Percentiles rank a stretch among this genome's conserved stretches.
Conservation (phyloP, 2,113 vertebrate species). For the Hyla sarda region DNA sequence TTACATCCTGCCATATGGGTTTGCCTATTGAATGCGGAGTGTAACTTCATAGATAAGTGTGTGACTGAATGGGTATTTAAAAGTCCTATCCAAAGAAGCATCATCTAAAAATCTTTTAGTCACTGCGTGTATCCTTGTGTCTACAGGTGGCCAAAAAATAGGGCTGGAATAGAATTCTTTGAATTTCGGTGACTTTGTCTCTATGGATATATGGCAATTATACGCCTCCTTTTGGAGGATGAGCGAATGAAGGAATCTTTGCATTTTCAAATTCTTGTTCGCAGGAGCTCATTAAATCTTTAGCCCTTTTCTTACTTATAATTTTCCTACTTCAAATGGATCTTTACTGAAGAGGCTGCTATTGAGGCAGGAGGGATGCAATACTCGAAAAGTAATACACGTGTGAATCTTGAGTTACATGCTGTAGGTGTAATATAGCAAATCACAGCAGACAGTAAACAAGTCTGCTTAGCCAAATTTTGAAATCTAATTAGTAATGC, state of each 20-base stretch:
- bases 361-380: neutral
- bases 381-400: neutral
- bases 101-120: slow-evolving; percentile 57
- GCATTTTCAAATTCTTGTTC: slow-evolving; percentile 27
- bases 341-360: neutral
- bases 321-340: slow-evolving; percentile 29
- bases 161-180: slow-evolving; percentile 38
- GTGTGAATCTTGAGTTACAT: neutral
- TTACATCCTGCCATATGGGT: slow-evolving; percentile 59
- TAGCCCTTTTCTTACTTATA: neutral
- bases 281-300: slow-evolving; percentile 36
- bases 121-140: slow-evolving; percentile 45
- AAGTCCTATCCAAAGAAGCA: slow-evolving; percentile 54
- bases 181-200: slow-evolving; percentile 53
- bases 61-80: slow-evolving; percentile 59
- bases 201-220: slow-evolving; percentile 52
- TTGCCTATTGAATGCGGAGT: slow-evolving; percentile 44
- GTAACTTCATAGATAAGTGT: slow-evolving; percentile 51
- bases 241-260: slow-evolving; percentile 14
- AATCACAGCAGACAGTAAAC: neutral
- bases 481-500: neutral
- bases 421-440: neutral
- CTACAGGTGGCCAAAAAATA: slow-evolving; percentile 60
- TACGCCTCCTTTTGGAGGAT: slow-evolving; percentile 23
- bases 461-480: neutral